Evolutionary conservation across 2,113 vertebrate genomes (phyloP), one percentile per base, ranked within the genome.

Genomic region (Parotia lawesii): DNA sequence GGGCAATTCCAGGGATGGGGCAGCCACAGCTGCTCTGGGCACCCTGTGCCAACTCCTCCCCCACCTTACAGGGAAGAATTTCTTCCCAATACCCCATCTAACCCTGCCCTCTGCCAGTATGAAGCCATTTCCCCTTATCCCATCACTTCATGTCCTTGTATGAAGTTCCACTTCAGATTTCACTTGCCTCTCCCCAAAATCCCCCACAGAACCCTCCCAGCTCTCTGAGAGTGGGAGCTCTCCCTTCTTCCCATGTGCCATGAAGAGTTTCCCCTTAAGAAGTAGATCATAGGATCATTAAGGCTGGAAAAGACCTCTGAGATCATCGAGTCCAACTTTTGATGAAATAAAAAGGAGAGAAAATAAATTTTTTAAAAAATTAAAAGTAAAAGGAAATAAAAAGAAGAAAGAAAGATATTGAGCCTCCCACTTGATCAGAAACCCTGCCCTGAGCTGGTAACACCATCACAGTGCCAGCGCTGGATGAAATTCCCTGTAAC

Each of bases 161-260:
- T 7, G 16, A 64, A 62, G 14, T 31, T 21, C 11, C n/a, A 22
- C 7, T 35, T 24, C 14, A 56, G 31, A 31, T 42, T 48, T 42
- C 75, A 15, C 48, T 35, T 12, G 0, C 7, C 6, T 51, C 13
- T 24, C 25, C 37, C 40, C 38, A 15, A 15, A 75, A n/a, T 29
- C 25, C 42, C 16, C 38, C 54, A 2, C 1, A 0, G 31, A 82
- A 11, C 35, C 24, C 44, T 27, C 2, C 70, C 66, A 14, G 1
- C 15, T 12, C 10, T 6, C 19, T 2, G 5, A 14, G 28, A 60
- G 29, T 1, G 4, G 12, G 25, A 84, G 27, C 25, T 73, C 35
- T 54, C 33, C 38, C 37, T 72, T n/a, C n/a, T 18, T 40, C 38
- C 51, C 21, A 3, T 2, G 14, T 10, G 38, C 45, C 35, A 11